These are phyloP conservation scores for Sebastolobus altivelis DNA, from an alignment of 2,797 vertebrate species.

Conservation along the genomic window DNA sequence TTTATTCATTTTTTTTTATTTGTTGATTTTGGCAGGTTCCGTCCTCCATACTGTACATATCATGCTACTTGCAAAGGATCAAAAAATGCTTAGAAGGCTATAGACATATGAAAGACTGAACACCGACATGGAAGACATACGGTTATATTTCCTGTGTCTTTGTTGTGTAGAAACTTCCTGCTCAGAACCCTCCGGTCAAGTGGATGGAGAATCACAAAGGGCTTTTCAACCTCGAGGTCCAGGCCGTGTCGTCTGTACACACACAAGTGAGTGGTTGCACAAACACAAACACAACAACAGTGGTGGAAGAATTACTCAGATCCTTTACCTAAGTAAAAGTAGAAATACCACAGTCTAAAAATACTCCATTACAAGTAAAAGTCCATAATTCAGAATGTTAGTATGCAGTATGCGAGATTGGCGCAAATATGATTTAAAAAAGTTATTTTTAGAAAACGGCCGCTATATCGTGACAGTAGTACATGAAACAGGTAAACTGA, in stretches of 20 bases:
- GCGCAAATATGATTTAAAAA: no score
- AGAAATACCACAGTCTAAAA: no score
- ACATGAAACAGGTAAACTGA: no score
- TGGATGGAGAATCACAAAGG: constrained; percentile 98
- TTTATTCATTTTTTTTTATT: no score
- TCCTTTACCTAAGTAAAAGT: no score
- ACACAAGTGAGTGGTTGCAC: constrained; percentile 87
- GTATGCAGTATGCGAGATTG: no score
- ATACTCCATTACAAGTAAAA: no score
- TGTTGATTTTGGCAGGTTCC: no score
- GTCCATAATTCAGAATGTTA: no score
- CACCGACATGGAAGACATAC: neutral
- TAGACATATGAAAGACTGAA: neutral
- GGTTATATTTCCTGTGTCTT: constrained; percentile 5
- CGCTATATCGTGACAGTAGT: no score
- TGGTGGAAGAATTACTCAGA: no score
- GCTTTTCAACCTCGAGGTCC: constrained; percentile 93
- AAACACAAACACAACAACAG: neutral
- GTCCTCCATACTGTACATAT: neutral
- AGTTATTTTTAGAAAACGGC: no score
- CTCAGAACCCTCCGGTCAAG: constrained; percentile 88
- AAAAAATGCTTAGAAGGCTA: neutral
- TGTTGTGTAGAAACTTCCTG: constrained; percentile 89
- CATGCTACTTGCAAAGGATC: neutral
- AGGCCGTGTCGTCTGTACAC: constrained; percentile 94